Conservation (phyloP, 1,140 invertebrate species). For the Papilio polytes region DNA sequence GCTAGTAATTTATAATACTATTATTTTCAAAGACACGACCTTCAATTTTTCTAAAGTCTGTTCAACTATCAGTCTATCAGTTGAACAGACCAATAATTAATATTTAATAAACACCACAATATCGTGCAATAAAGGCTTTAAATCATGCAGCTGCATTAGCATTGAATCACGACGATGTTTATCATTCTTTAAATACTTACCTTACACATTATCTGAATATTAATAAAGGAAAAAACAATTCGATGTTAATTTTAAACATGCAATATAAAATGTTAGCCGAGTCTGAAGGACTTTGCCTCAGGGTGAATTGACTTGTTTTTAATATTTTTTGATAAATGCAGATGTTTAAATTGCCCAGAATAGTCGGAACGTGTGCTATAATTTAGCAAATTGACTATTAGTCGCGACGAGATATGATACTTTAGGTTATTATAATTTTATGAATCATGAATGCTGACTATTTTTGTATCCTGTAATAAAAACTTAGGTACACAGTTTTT, state of each 20-base stretch:
- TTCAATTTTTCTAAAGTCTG: not conserved
- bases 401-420: not conserved
- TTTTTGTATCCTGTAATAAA: not conserved
- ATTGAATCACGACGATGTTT: constrained; percentile 30
- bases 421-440: not conserved
- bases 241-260: constrained; percentile 30
- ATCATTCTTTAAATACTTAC: constrained; percentile 17
- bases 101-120: constrained; percentile 8
- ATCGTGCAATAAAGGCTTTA: constrained; percentile 5
- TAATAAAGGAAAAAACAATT: constrained; percentile 23
- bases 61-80: not conserved
- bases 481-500: not conserved
- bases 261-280: constrained; percentile 33
- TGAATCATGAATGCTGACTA: not conserved
- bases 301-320: not conserved
- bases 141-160: constrained; percentile 22
- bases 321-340: constrained; percentile 15
- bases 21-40: not conserved
- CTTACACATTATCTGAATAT: constrained; percentile 31
- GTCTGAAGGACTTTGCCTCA: constrained; percentile 2
- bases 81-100: not conserved
- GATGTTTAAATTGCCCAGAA: constrained; percentile 15
- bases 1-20: not conserved
- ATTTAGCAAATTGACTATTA: constrained; percentile 11
- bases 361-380: constrained; percentile 3